Conservation (phyloP, 2,113 vertebrate genomes). For the Indicator indicator region DNA sequence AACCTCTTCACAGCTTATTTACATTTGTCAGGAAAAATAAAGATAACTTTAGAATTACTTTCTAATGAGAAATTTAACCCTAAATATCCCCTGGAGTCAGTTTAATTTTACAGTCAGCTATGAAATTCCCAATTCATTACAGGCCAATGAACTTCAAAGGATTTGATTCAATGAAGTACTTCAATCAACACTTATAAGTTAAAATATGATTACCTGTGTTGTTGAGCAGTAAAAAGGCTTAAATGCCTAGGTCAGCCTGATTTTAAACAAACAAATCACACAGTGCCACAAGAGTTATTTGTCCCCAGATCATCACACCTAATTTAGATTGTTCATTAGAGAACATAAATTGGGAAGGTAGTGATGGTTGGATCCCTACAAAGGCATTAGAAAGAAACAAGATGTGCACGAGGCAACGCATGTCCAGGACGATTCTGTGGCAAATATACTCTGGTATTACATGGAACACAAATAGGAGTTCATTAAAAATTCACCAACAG, state of each 20-base stretch:
- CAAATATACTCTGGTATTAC: not conserved
- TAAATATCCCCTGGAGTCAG: slow-evolving; percentile 10
- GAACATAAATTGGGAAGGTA: not conserved
- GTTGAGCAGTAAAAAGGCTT: not conserved
- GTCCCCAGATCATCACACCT: not conserved
- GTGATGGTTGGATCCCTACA: not conserved
- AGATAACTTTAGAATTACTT: not conserved
- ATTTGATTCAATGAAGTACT: slow-evolving; percentile 9
- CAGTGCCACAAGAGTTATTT: not conserved
- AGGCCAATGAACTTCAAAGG: slow-evolving; percentile 21
- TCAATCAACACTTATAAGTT: not conserved
- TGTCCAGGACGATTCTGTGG: not conserved
- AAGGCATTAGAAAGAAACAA: not conserved
- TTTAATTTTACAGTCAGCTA: slow-evolving; percentile 19
- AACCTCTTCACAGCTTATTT: not conserved
- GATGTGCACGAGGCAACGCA: not conserved
- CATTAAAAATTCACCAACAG: not conserved
- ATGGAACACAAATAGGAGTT: not conserved
- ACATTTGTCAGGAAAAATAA: not conserved
- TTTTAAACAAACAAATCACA: not conserved
- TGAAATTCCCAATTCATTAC: slow-evolving; percentile 18
- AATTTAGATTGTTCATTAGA: not conserved
- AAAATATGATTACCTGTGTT: slow-evolving; percentile 31
- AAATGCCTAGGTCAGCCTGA: not conserved
- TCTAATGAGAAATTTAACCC: slow-evolving; percentile 26